Conservation (phyloP, 2,888 invertebrate genomes). For the Lepas anatifera region DNA sequence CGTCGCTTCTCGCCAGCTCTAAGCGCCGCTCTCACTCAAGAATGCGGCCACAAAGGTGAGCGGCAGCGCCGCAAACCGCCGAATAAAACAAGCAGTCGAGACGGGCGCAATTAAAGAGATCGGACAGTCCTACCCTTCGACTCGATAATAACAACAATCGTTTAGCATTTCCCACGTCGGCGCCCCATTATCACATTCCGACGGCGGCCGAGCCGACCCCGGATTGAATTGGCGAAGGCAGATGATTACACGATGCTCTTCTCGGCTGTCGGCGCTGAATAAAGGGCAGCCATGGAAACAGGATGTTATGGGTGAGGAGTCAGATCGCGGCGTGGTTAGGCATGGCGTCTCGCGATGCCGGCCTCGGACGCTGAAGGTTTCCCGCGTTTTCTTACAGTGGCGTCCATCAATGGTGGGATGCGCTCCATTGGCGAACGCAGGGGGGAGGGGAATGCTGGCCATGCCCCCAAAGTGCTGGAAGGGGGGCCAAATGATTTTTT, state of each 20-base stretch:
- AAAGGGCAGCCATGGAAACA: neutral
- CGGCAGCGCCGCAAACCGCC: neutral
- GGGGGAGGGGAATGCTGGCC: no score
- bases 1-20: neutral
- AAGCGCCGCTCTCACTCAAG: neutral
- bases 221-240: slow-evolving; percentile 8
- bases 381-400: no score
- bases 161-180: slow-evolving; percentile 9
- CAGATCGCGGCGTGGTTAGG: no score
- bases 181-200: slow-evolving; percentile 5
- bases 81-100: neutral
- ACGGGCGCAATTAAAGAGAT: slow-evolving; percentile 8
- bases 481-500: no score
- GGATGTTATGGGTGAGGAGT: neutral
- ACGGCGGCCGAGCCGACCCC: neutral
- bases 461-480: no score
- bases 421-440: no score
- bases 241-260: slow-evolving; percentile 1
- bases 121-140: slow-evolving; percentile 3
- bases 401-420: no score
- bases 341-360: no score
- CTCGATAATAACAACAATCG: slow-evolving; percentile 7
- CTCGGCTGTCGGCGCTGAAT: neutral
- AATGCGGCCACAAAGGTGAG: neutral
- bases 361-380: no score